Evolutionary conservation across 2,888 invertebrate genomes (phyloP), one percentile per base, ranked within the genome.

Genomic region (Hesperia comma): DNA sequence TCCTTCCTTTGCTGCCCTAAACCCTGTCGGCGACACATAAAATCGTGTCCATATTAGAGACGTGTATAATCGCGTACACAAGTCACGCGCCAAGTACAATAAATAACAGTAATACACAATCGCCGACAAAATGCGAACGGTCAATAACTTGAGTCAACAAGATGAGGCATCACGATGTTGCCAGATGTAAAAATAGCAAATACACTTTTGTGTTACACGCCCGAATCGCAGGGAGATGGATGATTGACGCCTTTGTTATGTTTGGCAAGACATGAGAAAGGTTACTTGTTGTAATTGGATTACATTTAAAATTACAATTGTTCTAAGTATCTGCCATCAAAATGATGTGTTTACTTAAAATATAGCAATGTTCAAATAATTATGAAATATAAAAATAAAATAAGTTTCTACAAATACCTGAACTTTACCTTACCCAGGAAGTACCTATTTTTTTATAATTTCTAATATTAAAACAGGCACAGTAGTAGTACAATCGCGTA

Each of bases 31-130:
- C 69, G 72, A 74, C 71, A 76, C 74, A 73, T 69, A 79, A 82
- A 80, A 79, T 76, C 75, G 75, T 79, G 80, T 83, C 82, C 79
- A 80, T 83, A 84, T 81, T 78, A 77, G 79, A 78, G 77, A 79
- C 76, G 74, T 75, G 79, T 83, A 87, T 87, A 87, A 86, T 90
- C 85, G 79, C 79, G 84, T 75, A 91, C 85, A 87, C 90, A 86
- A 87, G 92, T 90, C 91, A 92, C 92, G 92, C 85, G 84, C 85
- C 84, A 75, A 85, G 79, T 84, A 90, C 91, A 90, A 90, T 90
- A 90, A 88, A 90, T 90, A 90, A 88, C 86, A 90, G 90, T 88
- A 90, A 90, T 87, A 89, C 82, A 90, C 89, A 86, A 90, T 88
- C 85, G 85, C 79, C 83, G 79, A 85, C 88, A 85, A 90, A 88